These are phyloP conservation scores for Cairina moschata DNA, from an alignment of 2,113 vertebrate species.

Conservation along the genomic window DNA sequence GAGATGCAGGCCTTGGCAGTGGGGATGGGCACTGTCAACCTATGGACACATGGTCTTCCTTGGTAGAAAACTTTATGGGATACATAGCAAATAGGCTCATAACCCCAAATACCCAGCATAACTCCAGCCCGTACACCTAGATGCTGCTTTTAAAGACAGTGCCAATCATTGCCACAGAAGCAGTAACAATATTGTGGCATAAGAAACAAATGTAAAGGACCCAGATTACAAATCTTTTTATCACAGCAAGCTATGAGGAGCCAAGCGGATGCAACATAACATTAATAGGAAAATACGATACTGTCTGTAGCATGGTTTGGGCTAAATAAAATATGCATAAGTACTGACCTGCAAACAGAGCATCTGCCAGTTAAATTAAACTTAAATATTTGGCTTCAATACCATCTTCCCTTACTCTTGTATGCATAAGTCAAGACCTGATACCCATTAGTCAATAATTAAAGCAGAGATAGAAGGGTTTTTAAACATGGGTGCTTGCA, in stretches of 20 bases:
- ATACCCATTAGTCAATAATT: neutral
- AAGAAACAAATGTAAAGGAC: neutral
- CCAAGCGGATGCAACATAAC: neutral
- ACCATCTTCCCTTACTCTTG: neutral
- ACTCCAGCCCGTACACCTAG: neutral
- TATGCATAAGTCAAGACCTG: neutral
- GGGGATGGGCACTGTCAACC: neutral
- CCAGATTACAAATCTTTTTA: neutral
- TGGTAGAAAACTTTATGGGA: neutral
- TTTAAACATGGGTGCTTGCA: neutral
- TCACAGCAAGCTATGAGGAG: neutral
- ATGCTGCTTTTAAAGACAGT: neutral
- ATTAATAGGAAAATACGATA: neutral
- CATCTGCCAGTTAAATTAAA: neutral
- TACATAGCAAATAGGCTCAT: neutral
- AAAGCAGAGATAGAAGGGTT: neutral
- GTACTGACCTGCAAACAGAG: neutral
- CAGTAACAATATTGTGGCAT: neutral
- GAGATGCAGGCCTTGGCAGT: neutral
- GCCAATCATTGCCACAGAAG: neutral
- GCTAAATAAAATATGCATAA: neutral
- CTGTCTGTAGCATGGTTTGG: neutral
- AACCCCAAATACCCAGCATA: neutral
- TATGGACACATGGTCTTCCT: neutral
- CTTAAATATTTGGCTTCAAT: neutral